These are phyloP conservation scores for Carcina quercana DNA, from an alignment of 2,888 invertebrate species.

Conservation along the genomic window DNA sequence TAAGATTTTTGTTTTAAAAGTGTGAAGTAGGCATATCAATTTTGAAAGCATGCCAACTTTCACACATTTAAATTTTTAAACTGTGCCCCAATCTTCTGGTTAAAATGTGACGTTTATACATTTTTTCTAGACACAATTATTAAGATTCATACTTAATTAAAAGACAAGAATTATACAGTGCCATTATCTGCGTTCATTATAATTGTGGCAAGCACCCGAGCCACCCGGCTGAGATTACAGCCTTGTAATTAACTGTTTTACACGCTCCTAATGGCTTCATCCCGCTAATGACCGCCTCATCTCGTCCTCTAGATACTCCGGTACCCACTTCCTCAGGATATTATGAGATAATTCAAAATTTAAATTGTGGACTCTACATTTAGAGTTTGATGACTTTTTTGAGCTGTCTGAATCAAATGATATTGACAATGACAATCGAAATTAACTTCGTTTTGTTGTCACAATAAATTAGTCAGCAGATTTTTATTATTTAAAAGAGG, in stretches of 20 bases:
- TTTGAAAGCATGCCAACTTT: too few relatives aligned
- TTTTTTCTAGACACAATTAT: too few relatives aligned
- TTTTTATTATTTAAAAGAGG: too few relatives aligned
- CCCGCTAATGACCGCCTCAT: conserved; percentile 59
- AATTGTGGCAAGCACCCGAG: conserved; percentile 32
- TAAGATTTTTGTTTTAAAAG: too few relatives aligned
- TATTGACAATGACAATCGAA: too few relatives aligned
- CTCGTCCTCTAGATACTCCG: conserved; percentile 42
- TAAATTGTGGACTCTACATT: conserved; percentile 17
- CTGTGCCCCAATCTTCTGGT: too few relatives aligned
- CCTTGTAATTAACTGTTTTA: conserved; percentile 65
- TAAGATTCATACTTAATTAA: conserved; percentile 16
- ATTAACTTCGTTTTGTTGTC: too few relatives aligned
- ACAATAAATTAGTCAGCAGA: too few relatives aligned
- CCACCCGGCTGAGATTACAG: conserved; percentile 34
- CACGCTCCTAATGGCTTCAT: conserved; percentile 67
- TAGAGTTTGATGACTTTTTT: conserved; percentile 16
- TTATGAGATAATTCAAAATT: conserved; percentile 25
- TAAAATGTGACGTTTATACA: too few relatives aligned
- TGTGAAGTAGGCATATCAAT: too few relatives aligned
- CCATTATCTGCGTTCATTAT: conserved; percentile 39
- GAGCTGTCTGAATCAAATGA: too few relatives aligned
- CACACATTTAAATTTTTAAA: too few relatives aligned
- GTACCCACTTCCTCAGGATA: conserved; percentile 7
- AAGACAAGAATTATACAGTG: conserved; percentile 17